phyloP scores from a whole-genome alignment of 2,797 vertebrate genomes.

The Cetoscarus ocellatus region DNA sequence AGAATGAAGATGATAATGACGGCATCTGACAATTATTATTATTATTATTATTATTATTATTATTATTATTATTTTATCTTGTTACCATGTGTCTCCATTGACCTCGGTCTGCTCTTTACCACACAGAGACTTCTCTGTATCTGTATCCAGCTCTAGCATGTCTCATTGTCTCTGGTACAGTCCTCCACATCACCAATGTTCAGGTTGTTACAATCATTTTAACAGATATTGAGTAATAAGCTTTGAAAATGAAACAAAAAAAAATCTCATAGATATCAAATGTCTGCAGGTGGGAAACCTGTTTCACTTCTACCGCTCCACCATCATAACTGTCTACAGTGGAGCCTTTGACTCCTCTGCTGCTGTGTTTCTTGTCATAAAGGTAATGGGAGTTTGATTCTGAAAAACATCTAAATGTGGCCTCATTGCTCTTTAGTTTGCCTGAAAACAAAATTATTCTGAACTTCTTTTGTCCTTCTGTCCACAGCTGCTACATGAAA shows the following conservation, averaged over 20 bases:
- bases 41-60: too few relatives aligned
- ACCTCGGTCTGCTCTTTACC: background rate
- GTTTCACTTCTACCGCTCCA: conserved; percentile 84
- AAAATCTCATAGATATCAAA: background rate
- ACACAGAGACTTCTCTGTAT: conserved; percentile 40
- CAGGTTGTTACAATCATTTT: conserved; percentile 71
- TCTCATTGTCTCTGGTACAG: conserved; percentile 75
- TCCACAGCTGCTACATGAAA: conserved; percentile 79
- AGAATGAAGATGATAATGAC: too few relatives aligned
- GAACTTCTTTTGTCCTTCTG: background rate
- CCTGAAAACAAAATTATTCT: background rate
- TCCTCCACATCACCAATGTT: conserved; percentile 85
- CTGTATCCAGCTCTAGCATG: conserved; percentile 82
- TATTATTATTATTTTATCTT: too few relatives aligned
- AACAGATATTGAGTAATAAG: background rate
- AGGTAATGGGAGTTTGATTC: conserved; percentile 71
- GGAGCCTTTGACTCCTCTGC: conserved; percentile 88
- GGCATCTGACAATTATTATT: too few relatives aligned
- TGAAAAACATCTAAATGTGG: background rate
- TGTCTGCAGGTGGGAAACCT: conserved; percentile 84
- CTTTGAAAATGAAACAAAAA: too few relatives aligned
- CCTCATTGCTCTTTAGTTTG: background rate
- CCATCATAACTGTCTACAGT: conserved; percentile 86
- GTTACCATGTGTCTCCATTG: background rate
- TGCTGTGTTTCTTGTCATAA: conserved; percentile 82